Percentiles rank a stretch among this genome's conserved stretches.
Conservation (phyloP, 2,113 vertebrate species). For the Nothocercus nigrocapillus region DNA sequence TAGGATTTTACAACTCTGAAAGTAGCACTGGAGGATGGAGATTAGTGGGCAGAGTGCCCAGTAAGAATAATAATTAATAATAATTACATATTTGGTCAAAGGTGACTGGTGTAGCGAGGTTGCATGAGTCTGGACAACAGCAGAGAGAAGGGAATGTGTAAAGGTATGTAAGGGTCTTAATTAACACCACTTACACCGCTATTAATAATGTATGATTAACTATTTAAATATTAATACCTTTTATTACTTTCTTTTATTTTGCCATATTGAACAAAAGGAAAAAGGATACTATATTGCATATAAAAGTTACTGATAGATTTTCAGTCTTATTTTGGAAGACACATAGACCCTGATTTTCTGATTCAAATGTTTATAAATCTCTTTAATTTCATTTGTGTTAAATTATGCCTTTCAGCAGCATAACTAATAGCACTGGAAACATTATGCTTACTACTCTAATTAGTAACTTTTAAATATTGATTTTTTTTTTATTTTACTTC, state of each 20-base stretch:
- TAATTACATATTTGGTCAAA: conserved; percentile 8
- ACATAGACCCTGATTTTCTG: not conserved
- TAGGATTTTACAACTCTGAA: not conserved
- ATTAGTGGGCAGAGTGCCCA: not conserved
- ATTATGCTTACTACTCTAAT: not conserved
- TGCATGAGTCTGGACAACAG: conserved; percentile 39
- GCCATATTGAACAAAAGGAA: not conserved
- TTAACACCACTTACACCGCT: conserved; percentile 30
- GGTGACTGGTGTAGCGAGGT: conserved; percentile 12
- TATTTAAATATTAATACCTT: conserved; percentile 59
- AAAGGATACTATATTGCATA: not conserved
- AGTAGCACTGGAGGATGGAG: not conserved
- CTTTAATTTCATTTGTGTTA: not conserved
- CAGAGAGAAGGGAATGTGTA: not conserved
- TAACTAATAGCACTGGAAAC: not conserved
- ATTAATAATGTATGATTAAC: conserved; percentile 51
- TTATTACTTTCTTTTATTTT: conserved; percentile 26
- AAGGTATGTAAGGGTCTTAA: conserved; percentile 22
- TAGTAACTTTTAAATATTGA: not conserved
- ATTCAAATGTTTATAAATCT: not conserved
- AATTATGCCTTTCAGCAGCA: not conserved
- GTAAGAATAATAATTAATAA: conserved; percentile 25
- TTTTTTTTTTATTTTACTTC: not conserved
- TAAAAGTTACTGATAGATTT: not conserved
- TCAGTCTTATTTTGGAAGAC: not conserved